Evolutionary conservation across 2,113 vertebrate species (phyloP), one percentile per base, ranked within the genome.

Genomic region (Pao palembangensis): DNA sequence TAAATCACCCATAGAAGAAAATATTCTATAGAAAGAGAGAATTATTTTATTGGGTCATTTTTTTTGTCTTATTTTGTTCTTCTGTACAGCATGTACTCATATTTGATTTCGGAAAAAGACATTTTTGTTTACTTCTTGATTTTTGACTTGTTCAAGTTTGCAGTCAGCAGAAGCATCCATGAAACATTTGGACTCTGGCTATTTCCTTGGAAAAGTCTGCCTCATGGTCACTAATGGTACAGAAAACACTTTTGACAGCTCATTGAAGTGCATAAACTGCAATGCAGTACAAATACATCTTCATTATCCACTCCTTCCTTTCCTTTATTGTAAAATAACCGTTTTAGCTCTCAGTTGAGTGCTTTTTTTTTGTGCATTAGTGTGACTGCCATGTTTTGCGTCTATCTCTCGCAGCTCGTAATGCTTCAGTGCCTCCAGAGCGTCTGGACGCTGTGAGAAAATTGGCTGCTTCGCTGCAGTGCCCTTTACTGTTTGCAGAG

Each of bases 201-300:
- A 86, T 76, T 92, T 90, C 63, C 84, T 91, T 17, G 91, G 91
- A 56, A 92, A 92, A 80, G 87, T 90, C 55, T 91, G 89, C 76
- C 91, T 92, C 71, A 59, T 92, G 78, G 90, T 88, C 44, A 90
- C 88, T 10, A 85, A 84, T 41, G 91, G 91, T 92, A 83, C 3
- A 74, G 13, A 4, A 41, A 15, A 0, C 1, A 3, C 16, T 47
- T 52, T 68, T 46, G 6, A 44, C 41, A 48, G 42, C 19, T 60
- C 5, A 19, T 20, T 54, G 5, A 64, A 28, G 55, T 17, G 46
- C 49, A 28, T 51, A 1, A 62, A 68, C 16, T 8, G 51, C 4
- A 14, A 11, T 13, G 46, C 0, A 28, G 5, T 44, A 34, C 11
- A 14, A 21, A 21, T 2, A 3, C 25, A 58, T 34, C 1, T 34